phyloP scores from a whole-genome alignment of 2,113 vertebrate genomes.

The Corythoichthys intestinalis region DNA sequence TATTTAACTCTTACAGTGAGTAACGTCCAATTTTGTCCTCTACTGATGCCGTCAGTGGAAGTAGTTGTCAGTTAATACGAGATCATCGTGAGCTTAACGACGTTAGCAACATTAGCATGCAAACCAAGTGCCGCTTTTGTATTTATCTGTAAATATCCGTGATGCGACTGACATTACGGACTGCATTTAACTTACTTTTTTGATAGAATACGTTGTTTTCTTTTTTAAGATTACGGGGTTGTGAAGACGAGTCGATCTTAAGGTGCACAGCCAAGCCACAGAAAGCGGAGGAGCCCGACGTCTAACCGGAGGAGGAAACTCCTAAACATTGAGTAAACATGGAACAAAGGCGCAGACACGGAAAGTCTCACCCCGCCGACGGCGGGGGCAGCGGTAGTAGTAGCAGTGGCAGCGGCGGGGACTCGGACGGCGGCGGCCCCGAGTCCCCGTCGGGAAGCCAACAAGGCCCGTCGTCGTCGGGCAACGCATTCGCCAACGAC shows the following conservation, averaged over 20 bases:
- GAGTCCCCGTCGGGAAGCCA: conserved; percentile 54
- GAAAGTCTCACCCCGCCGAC: not conserved
- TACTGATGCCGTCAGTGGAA: no score
- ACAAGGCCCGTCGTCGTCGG: conserved; percentile 40
- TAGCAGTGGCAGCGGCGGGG: conserved; percentile 50
- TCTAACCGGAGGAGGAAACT: not conserved
- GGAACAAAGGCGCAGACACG: not conserved
- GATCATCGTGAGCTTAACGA: not conserved
- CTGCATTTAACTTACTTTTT: not conserved
- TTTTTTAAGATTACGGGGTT: not conserved
- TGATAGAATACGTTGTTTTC: not conserved
- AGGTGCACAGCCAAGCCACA: conserved; percentile 5
- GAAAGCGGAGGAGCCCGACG: not conserved
- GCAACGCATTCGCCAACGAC: conserved; percentile 90
- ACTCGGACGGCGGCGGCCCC: conserved; percentile 68
- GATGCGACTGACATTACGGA: not conserved
- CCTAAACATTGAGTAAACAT: not conserved
- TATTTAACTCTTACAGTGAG: not conserved
- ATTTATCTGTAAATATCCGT: not conserved
- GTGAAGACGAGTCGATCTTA: not conserved
- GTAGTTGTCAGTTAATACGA: not conserved
- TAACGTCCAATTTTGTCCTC: not conserved
- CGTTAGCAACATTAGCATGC: conserved; percentile 51
- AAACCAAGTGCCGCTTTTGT: conserved; percentile 36
- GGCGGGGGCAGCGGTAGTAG: conserved; percentile 16